Percentiles rank a stretch among this genome's conserved stretches.
phyloP scores from a whole-genome alignment of 1,140 invertebrate species.

The Orius insidiosus region DNA sequence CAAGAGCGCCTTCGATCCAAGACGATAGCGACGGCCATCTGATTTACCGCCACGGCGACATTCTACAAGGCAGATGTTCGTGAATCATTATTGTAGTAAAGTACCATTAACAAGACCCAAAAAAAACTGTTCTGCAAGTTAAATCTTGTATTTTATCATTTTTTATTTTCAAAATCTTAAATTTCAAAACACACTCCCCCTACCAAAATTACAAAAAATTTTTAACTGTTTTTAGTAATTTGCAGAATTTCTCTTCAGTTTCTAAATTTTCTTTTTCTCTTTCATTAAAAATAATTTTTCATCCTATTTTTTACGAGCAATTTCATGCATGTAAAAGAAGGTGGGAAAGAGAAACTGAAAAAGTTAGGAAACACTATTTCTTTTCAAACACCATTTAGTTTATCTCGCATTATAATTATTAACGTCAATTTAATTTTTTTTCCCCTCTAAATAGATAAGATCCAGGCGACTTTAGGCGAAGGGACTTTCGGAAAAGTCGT shows the following conservation, averaged over 20 bases:
- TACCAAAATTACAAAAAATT: too few relatives aligned
- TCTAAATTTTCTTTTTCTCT: background rate
- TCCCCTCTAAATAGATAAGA: constrained; percentile 63
- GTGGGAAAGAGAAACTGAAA: too few relatives aligned
- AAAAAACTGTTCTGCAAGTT: constrained; percentile 8
- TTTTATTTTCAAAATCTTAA: background rate
- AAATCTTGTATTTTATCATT: background rate
- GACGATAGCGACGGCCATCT: constrained; percentile 99
- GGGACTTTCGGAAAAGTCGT: constrained; percentile 99
- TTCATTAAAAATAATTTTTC: too few relatives aligned
- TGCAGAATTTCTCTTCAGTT: constrained; percentile 1
- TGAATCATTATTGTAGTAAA: constrained; percentile 27
- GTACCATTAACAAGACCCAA: constrained; percentile 6
- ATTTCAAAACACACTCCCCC: background rate
- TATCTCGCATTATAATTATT: too few relatives aligned
- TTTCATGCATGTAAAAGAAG: too few relatives aligned
- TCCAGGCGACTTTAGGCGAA: constrained; percentile 93
- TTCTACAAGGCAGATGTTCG: constrained; percentile 98
- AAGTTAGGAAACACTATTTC: too few relatives aligned
- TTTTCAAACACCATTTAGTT: too few relatives aligned
- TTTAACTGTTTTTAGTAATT: background rate
- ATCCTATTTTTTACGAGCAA: too few relatives aligned
- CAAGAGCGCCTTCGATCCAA: constrained; percentile 69
- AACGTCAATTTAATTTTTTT: constrained; percentile 7
- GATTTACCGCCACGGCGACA: constrained; percentile 94